Base-by-base conservation (phyloP, 2,888 invertebrate genomes). In the Nemurella pictetii region DNA sequence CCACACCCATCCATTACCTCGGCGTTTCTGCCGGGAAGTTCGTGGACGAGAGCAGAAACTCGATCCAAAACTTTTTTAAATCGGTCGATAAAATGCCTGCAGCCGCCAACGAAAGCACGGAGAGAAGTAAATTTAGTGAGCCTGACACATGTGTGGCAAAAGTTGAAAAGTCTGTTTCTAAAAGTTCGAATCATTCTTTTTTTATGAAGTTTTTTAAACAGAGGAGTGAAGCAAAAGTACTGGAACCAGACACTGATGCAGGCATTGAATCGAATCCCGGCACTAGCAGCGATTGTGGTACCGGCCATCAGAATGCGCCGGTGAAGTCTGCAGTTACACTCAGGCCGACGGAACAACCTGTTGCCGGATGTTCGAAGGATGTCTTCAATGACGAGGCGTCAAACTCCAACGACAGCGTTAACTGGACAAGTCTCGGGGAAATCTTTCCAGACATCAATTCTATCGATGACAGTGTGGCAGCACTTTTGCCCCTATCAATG, bases 11-110 rank as follows among this genome's bases (percentile, higher is more conserved):
- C 25, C 94, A 92, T 86, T 94, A 94, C 89, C 90, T 97, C 26
- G 95, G 96, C 0, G 92, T 97, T n/a, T 95, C 95, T 88, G 95
- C 94, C 20, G 94, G 95, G 0, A 96, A 96, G 89, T 97, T 97
- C 90, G 94, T 94, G 30, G 87, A 88, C 26, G 84, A 86, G 7
- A 85, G 83, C 32, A 85, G 85, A 29, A 87, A 86, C 35, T 87
- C 87, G 80, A 92, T 94, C 80, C 90, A 92, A 77, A 91, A 93
- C 85, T 93, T 93, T 90, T 94, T 94, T 88, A 90, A 90, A 87
- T 91, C 89, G 86, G 90, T 32, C 80, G 35, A 83, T 20, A 87
- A 86, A 84, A 81, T 28, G 29, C 55, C 35, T 25, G 72, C 81
- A 25, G 36, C 36, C 28, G 75, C 36, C 26, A 72, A 80, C 78